A percentile compares a stretch with the other conserved stretches of the same genome.
phyloP scores from a whole-genome alignment of 2,888 invertebrate species.

The Endotricha flammealis region DNA sequence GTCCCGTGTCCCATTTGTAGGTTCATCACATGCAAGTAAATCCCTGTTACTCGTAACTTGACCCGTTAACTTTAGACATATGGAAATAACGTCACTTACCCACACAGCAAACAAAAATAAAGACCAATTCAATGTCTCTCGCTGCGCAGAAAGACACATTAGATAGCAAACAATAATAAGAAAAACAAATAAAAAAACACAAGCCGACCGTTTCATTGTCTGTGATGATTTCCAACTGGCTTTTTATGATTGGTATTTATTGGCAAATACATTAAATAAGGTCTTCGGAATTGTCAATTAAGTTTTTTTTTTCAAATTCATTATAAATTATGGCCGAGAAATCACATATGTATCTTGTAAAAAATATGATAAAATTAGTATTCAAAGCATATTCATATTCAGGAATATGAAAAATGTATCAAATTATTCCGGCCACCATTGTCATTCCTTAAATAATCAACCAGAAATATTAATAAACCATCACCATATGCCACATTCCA shows the following conservation, averaged over 20 bases:
- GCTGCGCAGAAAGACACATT: slow-evolving; percentile 41
- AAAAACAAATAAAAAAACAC: slow-evolving; percentile 40
- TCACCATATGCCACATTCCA: slow-evolving; percentile 26
- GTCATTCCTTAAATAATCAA: slow-evolving; percentile 2
- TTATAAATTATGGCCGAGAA: too few species aligned
- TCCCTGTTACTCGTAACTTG: slow-evolving; percentile 8
- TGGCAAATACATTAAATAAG: slow-evolving; percentile 78
- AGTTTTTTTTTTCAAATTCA: too few species aligned
- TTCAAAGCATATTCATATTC: too few species aligned
- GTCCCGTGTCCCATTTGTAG: slow-evolving; percentile 9
- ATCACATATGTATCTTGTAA: too few species aligned
- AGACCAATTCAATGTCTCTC: slow-evolving; percentile 41
- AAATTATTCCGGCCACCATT: too few species aligned
- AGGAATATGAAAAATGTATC: too few species aligned
- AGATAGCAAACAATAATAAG: slow-evolving; percentile 59
- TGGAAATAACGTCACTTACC: slow-evolving; percentile 53
- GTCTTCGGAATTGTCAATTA: too few species aligned
- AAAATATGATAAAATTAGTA: too few species aligned
- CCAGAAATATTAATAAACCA: slow-evolving; percentile 17
- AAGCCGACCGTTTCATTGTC: slow-evolving; percentile 51
- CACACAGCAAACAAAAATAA: slow-evolving; percentile 39
- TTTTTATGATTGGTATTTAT: slow-evolving; percentile 58
- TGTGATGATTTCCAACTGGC: slow-evolving; percentile 39
- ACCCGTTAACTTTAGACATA: slow-evolving; percentile 7
- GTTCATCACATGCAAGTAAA: slow-evolving; percentile 19